phyloP scores from a whole-genome alignment of 2,888 invertebrate genomes.

The Bugula neritina region DNA sequence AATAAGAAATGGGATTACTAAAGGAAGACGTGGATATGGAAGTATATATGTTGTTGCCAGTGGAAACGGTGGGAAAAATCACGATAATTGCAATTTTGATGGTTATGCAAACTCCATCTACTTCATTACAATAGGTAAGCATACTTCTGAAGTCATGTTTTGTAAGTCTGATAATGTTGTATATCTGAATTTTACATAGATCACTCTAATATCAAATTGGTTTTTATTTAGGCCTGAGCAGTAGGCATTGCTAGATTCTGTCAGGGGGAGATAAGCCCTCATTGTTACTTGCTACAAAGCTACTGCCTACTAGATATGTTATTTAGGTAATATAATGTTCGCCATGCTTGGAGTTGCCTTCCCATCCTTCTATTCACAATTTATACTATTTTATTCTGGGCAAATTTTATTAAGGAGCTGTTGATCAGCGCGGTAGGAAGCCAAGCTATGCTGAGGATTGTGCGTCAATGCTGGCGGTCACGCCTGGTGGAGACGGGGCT shows the following conservation, averaged over 20 bases:
- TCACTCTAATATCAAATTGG: too few species aligned
- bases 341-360: too few species aligned
- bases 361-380: too few species aligned
- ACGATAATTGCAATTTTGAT: conserved; percentile 55
- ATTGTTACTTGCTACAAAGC: too few species aligned
- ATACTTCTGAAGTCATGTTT: background rate
- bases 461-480: conserved; percentile 54
- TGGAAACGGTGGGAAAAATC: conserved; percentile 52
- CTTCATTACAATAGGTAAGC: conserved; percentile 50
- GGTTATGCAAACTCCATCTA: conserved; percentile 55
- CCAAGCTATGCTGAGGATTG: conserved; percentile 54
- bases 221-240: too few species aligned
- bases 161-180: too few species aligned
- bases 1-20: conserved; percentile 49
- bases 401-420: conserved; percentile 44
- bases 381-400: too few species aligned
- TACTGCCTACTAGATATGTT: too few species aligned
- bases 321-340: too few species aligned
- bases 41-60: conserved; percentile 55
- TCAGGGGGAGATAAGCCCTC: too few species aligned
- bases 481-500: conserved; percentile 50
- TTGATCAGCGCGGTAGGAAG: conserved; percentile 51
- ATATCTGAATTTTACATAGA: too few species aligned
- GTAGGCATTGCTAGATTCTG: too few species aligned
- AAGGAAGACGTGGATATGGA: conserved; percentile 51